Evolutionary conservation across 2,797 vertebrate genomes (phyloP).

Genomic region (Sebastes hopkinsi): DNA sequence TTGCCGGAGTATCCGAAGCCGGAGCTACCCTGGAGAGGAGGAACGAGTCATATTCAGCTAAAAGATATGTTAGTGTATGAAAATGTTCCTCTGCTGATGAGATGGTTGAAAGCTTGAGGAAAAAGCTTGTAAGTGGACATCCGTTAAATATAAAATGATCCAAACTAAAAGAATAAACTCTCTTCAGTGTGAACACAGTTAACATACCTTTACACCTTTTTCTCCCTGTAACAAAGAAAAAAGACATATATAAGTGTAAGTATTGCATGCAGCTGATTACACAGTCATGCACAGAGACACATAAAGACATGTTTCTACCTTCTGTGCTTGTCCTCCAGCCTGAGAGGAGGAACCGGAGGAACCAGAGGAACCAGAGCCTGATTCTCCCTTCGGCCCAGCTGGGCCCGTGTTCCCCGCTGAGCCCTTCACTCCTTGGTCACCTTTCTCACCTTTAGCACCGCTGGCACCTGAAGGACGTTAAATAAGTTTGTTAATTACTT

Average conservation of each 20-base stretch:
- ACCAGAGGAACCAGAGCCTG: conserved; percentile 46
- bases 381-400: conserved; percentile 82
- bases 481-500: background rate
- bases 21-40: conserved; percentile 78
- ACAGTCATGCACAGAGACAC: background rate
- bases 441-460: conserved; percentile 78
- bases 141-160: too few relatives aligned
- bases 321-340: conserved; percentile 60
- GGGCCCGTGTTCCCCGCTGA: conserved; percentile 58
- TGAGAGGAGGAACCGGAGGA: conserved; percentile 45
- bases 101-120: background rate
- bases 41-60: background rate
- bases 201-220: conserved; percentile 78
- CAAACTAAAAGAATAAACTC: background rate
- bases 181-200: background rate
- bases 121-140: background rate
- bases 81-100: background rate
- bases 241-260: background rate
- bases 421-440: conserved; percentile 78
- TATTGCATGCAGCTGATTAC: background rate
- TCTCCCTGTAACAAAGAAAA: conserved; percentile 79
- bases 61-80: too few relatives aligned
- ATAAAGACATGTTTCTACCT: conserved; percentile 68
- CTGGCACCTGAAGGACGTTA: conserved; percentile 2
- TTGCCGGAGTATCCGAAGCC: conserved; percentile 84